A percentile compares a stretch with the other conserved stretches of the same genome.
Conservation (phyloP, 35 echinoderm and acorn worm species). For the Diadema setosum region DNA sequence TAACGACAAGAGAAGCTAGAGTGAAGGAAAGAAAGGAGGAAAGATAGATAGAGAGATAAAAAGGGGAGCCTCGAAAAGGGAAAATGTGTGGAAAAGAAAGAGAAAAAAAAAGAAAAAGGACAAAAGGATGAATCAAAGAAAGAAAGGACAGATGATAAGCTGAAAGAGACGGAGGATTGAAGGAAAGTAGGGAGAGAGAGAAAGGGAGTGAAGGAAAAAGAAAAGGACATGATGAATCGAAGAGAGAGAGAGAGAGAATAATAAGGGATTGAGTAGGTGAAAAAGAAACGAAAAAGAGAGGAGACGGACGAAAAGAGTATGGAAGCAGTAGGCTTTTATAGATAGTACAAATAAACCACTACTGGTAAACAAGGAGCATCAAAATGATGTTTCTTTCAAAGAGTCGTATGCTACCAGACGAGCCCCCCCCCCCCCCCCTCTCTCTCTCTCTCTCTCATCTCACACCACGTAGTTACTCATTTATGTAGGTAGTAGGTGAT, state of each 20-base stretch:
- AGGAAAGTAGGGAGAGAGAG: neutral
- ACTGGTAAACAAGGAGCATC: no score
- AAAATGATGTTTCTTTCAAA: no score
- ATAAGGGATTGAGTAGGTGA: neutral
- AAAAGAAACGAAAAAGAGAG: neutral
- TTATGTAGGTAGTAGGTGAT: no score
- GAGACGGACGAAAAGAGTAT: neutral
- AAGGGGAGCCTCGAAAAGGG: neutral
- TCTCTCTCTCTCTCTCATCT: no score
- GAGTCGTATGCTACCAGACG: no score
- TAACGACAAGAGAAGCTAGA: neutral
- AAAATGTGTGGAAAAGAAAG: neutral
- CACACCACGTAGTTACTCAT: no score
- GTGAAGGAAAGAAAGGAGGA: neutral
- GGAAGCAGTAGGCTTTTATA: neutral
- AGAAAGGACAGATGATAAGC: neutral
- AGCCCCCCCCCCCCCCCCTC: no score
- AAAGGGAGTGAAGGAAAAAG: neutral
- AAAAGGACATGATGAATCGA: neutral
- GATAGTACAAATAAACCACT: no score
- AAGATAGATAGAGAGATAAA: neutral
- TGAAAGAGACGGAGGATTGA: neutral
- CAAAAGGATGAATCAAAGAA: neutral
- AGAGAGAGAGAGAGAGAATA: neutral
- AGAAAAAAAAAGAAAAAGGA: neutral